These are phyloP conservation scores for Limonius californicus DNA, from an alignment of 1,140 invertebrate genomes.

Conservation along the genomic window DNA sequence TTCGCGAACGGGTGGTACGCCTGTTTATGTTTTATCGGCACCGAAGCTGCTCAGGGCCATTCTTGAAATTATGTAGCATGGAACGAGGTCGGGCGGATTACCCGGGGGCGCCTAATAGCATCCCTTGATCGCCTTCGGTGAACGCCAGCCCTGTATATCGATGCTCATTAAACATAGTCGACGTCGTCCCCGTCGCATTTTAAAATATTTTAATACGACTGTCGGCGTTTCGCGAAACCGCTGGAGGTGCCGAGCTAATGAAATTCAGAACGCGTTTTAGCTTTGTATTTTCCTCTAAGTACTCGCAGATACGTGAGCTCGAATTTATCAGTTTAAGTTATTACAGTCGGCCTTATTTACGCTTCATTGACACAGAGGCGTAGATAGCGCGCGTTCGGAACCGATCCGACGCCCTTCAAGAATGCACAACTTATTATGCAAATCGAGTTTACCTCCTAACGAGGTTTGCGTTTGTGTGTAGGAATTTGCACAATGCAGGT, in stretches of 20 bases:
- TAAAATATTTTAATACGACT: neutral
- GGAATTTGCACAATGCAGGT: neutral
- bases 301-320: too few relatives aligned
- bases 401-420: neutral
- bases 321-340: too few relatives aligned
- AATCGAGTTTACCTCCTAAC: neutral
- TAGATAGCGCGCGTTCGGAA: too few relatives aligned
- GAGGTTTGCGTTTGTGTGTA: slow-evolving; percentile 4
- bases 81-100: slow-evolving; percentile 35
- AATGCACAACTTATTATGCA: neutral
- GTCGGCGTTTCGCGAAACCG: too few relatives aligned
- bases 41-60: slow-evolving; percentile 23
- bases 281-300: too few relatives aligned
- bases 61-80: slow-evolving; percentile 36
- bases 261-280: too few relatives aligned
- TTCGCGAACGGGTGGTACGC: slow-evolving; percentile 30
- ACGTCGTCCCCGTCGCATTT: neutral
- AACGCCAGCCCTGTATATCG: neutral
- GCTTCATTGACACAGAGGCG: too few relatives aligned
- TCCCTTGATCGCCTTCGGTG: slow-evolving; percentile 25
- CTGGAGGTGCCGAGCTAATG: too few relatives aligned
- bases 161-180: neutral
- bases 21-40: slow-evolving; percentile 34
- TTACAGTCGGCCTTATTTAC: too few relatives aligned
- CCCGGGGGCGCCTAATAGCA: slow-evolving; percentile 26